Evolutionary conservation across 2,797 vertebrate genomes (phyloP), one percentile per base, ranked within the genome.

Genomic region (Schizopygopsis malacanthus): DNA sequence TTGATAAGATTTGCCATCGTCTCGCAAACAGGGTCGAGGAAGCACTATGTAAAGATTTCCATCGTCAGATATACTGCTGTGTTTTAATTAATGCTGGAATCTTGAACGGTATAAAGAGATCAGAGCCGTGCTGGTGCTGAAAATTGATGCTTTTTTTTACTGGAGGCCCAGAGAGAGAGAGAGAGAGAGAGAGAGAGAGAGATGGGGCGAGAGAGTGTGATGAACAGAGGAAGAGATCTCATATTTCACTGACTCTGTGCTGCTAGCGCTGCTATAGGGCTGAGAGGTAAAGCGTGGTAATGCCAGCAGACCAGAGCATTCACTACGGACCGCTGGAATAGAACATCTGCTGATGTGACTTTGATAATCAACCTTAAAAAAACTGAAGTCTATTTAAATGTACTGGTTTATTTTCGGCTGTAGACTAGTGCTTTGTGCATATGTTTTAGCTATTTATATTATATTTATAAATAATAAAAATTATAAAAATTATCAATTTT

Each of bases 21-120:
- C 50, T 45, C 4, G n/a, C 25, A 73, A 72, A 56, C 61, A 59
- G 18, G 41, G 70, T 52, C 10, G 69, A 82, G 69, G 69, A 37
- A 82, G 43, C 16, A 28, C 37, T 33, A 94, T 95, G 94, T 94
- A 94, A 94, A 93, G 94, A 95, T 95, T 95, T 95, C 94, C 94
- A 95, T 95, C 95, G 94, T 94, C 94, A 94, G 94, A 96, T 96
- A 96, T 96, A 96, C 95, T 94, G 95, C 95, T 94, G 94, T 94
- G 94, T 96, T 96, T 95, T 95, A 96, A 95, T 96, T 96, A 94
- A 95, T 95, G 94, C 95, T 94, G 94, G 94, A 96, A 41, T 96
- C 94, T 95, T 93, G 94, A 95, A 95, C 93, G 93, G 2, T 96
- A 94, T 95, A 94, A 96, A 96, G 95, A 95, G 93, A 95, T 96